phyloP scores from a whole-genome alignment of 2,888 invertebrate species.

The Agonopterix subpropinquella region DNA sequence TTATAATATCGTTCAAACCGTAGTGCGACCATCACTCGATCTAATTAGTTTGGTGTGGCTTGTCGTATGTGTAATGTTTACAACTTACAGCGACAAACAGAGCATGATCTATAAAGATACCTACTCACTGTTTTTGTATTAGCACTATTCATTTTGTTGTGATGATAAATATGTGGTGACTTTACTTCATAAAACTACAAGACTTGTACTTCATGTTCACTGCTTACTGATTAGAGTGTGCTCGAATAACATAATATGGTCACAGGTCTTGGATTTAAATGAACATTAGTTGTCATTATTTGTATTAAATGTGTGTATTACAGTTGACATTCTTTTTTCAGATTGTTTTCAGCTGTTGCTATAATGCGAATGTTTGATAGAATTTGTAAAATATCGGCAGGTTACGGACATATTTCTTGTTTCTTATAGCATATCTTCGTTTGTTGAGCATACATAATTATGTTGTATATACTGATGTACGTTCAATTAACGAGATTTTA shows the following conservation, averaged over 20 bases:
- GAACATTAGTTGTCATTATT: background rate
- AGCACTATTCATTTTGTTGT: background rate
- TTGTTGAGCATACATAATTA: background rate
- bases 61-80: background rate
- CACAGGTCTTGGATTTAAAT: background rate
- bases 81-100: background rate
- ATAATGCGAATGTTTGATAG: slow-evolving; percentile 5
- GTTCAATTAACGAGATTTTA: too few species aligned
- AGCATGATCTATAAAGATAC: slow-evolving; percentile 4
- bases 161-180: background rate
- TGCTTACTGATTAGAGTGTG: background rate
- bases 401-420: background rate
- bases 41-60: slow-evolving; percentile 2
- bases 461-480: background rate
- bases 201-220: background rate
- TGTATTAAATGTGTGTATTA: background rate
- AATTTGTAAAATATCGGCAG: background rate
- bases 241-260: background rate
- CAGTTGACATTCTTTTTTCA: slow-evolving; percentile 2
- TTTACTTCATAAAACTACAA: slow-evolving; percentile 1
- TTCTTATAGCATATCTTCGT: background rate
- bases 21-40: too few species aligned
- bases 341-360: slow-evolving; percentile 7
- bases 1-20: too few species aligned
- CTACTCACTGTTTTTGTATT: background rate